These are phyloP conservation scores for Arctopsyche grandis DNA, from an alignment of 1,140 invertebrate genomes.

Conservation along the genomic window DNA sequence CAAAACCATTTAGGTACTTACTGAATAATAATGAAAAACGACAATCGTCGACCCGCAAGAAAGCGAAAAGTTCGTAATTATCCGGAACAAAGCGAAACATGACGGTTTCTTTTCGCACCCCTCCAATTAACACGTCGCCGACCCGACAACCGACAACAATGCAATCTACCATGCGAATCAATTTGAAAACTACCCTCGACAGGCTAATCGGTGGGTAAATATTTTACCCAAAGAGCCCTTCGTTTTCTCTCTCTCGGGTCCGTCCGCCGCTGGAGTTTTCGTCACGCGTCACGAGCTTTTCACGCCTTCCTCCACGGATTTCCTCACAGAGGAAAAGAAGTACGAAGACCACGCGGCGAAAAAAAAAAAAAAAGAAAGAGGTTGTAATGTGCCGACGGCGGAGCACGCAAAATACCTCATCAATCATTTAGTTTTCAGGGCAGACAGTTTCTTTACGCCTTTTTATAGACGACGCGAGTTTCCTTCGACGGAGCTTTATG, in stretches of 20 bases:
- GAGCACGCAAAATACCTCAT: constrained; percentile 49
- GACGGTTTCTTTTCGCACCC: background rate
- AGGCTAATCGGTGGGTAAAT: constrained; percentile 40
- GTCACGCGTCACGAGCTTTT: constrained; percentile 17
- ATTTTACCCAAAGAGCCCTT: constrained; percentile 24
- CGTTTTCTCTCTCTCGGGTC: background rate
- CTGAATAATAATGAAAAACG: no score
- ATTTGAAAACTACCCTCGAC: constrained; percentile 26
- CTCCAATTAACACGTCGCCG: constrained; percentile 28
- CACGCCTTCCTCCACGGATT: background rate
- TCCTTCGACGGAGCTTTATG: background rate
- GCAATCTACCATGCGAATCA: constrained; percentile 39
- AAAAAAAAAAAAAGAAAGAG: background rate
- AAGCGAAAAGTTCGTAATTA: background rate
- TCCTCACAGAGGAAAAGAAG: background rate
- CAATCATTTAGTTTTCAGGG: constrained; percentile 51
- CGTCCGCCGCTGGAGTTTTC: background rate
- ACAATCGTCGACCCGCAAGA: background rate
- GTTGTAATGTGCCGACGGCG: background rate
- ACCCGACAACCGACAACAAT: background rate
- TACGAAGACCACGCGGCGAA: background rate
- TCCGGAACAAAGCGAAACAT: background rate
- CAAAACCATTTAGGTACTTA: no score
- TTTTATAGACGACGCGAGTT: constrained; percentile 27
- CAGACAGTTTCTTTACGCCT: constrained; percentile 46